Evolutionary conservation across 2,888 invertebrate species (phyloP).

Genomic region (Galerucella nymphaeae): DNA sequence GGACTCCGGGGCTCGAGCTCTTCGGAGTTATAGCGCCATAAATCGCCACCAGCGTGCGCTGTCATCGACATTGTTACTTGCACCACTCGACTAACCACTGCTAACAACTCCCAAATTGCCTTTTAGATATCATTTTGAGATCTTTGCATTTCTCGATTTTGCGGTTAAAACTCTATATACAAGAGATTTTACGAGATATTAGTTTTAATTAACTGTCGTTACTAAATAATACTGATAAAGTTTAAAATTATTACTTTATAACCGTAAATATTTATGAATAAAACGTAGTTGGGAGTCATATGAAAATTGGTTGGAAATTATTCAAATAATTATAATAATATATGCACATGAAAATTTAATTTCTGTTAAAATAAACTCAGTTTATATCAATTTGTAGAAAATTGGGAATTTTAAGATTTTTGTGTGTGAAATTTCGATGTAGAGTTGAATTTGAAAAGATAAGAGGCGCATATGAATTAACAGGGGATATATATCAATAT

Average conservation of each 20-base stretch:
- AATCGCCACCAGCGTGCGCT: constrained; percentile 58
- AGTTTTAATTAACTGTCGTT: constrained; percentile 30
- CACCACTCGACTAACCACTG: constrained; percentile 63
- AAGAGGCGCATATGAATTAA: no score
- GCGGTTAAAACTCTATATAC: constrained; percentile 31
- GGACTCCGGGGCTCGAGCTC: constrained; percentile 13
- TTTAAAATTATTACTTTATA: background rate
- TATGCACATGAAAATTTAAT: no score
- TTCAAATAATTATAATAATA: background rate
- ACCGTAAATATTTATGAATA: background rate
- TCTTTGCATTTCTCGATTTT: constrained; percentile 44
- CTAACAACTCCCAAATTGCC: constrained; percentile 65
- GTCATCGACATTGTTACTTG: constrained; percentile 60
- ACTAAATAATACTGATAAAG: constrained; percentile 7
- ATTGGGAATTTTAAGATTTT: no score
- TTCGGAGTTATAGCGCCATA: constrained; percentile 53
- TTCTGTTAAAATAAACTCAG: no score
- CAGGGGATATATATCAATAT: no score
- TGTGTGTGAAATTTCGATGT: no score
- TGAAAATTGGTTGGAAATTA: background rate
- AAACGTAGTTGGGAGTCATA: background rate
- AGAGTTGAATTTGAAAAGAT: no score
- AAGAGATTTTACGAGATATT: constrained; percentile 32
- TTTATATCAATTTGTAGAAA: no score
- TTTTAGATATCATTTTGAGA: constrained; percentile 58